These are phyloP conservation scores for Pardalotus punctatus DNA, from an alignment of 2,113 vertebrate species.

Conservation along the genomic window DNA sequence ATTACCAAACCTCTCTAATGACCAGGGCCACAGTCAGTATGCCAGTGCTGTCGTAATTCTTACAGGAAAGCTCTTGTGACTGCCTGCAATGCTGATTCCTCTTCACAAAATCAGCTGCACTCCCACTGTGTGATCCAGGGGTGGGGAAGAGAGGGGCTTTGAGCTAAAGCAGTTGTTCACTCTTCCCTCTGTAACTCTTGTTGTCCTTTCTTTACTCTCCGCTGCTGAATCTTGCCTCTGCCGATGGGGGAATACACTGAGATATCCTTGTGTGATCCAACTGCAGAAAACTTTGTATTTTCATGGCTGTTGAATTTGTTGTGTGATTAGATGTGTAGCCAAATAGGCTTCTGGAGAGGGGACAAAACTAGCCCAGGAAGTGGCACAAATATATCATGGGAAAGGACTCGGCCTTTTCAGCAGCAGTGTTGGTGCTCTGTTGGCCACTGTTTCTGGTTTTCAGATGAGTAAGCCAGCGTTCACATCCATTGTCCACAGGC, in stretches of 20 bases:
- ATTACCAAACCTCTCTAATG: neutral
- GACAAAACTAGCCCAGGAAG: neutral
- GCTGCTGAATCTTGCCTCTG: neutral
- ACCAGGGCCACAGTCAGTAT: neutral
- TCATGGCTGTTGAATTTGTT: neutral
- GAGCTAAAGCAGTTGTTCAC: neutral
- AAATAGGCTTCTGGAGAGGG: neutral
- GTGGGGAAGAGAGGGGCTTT: neutral
- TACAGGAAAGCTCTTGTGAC: neutral
- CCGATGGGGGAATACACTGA: neutral
- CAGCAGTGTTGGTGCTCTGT: neutral
- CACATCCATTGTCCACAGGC: neutral
- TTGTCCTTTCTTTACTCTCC: neutral
- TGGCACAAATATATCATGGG: neutral
- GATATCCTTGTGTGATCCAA: neutral
- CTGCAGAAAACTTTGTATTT: neutral
- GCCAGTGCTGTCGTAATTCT: neutral
- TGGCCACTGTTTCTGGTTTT: neutral
- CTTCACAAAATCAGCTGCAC: neutral
- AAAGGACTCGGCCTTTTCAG: neutral
- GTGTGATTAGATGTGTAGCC: neutral
- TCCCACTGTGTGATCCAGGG: no score
- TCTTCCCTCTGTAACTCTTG: neutral
- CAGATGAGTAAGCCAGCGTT: neutral
- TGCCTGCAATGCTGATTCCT: neutral